Conservation (phyloP, 2,888 invertebrate species). For the Nebria brevicollis region DNA sequence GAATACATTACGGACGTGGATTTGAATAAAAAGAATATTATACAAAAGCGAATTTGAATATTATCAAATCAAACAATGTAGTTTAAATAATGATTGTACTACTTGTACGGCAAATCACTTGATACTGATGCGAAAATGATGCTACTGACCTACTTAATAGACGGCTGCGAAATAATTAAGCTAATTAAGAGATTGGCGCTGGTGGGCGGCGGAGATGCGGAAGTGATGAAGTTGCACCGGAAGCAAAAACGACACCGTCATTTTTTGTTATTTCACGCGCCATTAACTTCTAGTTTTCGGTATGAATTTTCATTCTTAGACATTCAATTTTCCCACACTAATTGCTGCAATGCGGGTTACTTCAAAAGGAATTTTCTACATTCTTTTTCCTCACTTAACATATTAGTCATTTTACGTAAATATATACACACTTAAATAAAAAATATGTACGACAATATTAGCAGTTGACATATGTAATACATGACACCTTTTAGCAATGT, state of each 20-base stretch:
- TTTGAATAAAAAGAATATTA: background rate
- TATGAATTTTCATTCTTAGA: constrained; percentile 42
- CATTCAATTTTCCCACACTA: constrained; percentile 37
- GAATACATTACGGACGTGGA: background rate
- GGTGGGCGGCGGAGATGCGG: background rate
- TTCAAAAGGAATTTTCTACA: background rate
- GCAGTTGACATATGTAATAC: background rate
- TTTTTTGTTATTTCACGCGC: constrained; percentile 40
- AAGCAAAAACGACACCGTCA: constrained; percentile 23
- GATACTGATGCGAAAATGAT: background rate
- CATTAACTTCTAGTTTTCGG: constrained; percentile 46
- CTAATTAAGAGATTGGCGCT: constrained; percentile 19
- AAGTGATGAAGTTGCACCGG: constrained; percentile 35
- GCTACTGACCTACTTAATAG: constrained; percentile 8
- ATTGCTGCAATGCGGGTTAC: constrained; percentile 22
- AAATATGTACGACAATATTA: background rate
- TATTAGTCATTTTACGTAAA: background rate
- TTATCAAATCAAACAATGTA: background rate
- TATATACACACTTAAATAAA: too few relatives aligned
- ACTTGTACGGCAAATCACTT: too few relatives aligned
- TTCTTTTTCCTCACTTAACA: too few relatives aligned
- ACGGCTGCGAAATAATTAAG: constrained; percentile 16
- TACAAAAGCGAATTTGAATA: background rate
- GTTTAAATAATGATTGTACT: too few relatives aligned
- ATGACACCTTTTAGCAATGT: background rate